Evolutionary conservation across 2,113 vertebrate species (phyloP), one percentile per base, ranked within the genome.

Genomic region (Rhinopomastus cyanomelas): DNA sequence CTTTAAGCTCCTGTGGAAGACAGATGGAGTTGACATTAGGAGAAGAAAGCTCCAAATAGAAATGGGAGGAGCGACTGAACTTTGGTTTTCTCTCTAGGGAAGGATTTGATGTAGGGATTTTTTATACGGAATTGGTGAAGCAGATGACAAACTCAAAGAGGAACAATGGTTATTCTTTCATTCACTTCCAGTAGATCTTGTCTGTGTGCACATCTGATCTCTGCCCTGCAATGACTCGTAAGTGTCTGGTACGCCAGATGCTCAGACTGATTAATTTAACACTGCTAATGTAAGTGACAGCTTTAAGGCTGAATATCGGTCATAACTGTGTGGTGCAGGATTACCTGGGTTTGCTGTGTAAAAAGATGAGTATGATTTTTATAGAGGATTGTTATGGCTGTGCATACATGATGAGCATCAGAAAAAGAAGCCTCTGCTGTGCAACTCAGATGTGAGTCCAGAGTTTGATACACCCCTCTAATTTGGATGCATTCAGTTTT

Each of bases 21-120:
- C 62, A 93, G 92, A 94, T 95, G 86, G 93, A 91, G 67, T 83
- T 92, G 81, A 93, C 77, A 82, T 95, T 96, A 95, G 52, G 46
- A 87, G 69, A 91, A 85, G 90, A 90, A 92, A 86, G 52, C 77
- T 71, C 52, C 51, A 77, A 87, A 94, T 78, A 91, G 71, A 83
- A 96, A 93, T 51, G 56, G 91, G 92, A 92, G 87, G 93, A 90
- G 61, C 49, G 88, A 74, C 30, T 82, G 84, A 94, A 94, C 66
- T 89, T 90, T 74, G 39, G 12, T 64, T 62, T 88, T 83, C 67
- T 89, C 74, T 89, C 53, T 49, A 23, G 68, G 32, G 82, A 76
- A 67, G 16, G 52, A 49, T 87, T 81, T 95, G 53, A 62, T 71
- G 30, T 14, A 36, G 19, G 11, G 27, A 30, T 65, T 61, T 55